Base-by-base conservation (phyloP, 2,797 vertebrate genomes). In the Gastrophryne carolinensis region DNA sequence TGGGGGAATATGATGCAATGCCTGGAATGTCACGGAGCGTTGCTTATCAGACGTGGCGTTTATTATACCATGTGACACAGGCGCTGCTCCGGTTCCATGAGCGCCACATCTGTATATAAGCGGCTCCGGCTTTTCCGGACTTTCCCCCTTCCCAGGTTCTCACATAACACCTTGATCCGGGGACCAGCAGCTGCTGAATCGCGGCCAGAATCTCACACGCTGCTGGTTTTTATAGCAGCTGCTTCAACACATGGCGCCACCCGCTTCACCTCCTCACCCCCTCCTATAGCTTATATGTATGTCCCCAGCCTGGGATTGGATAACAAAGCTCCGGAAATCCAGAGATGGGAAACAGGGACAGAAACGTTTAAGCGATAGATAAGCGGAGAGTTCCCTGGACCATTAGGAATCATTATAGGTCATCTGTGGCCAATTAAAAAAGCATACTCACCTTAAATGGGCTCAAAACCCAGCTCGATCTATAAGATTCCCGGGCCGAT, bases 11-110 rank as follows among this genome's bases (percentile, higher is more conserved):
- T 57, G 54, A 69, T 27, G 52, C 66, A 44, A 69, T 4, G 3
- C 10, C 13, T 19, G 65, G 50, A 68, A 56, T 68, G 65, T 68
- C 50, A 17, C 24, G 11, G 50, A 34, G 2, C 19, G 19, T 5
- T 9, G 11, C 65, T 68, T 68, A 68, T 68, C 65, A 56, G 50
- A 56, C 32, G 23, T 68, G 65, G 50, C 65, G 54, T 54, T 50
- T 8, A 68, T 2, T 21, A n/a, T 27, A 54, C 34, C 41, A 69
- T 35, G 35, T 57, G 52, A 69, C 66, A 41, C 5, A 27, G 65
- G 5, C 32, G 2, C 21, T 47, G 24, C 30, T 27, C 37, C 7
- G 29, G 24, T 23, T 37, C 52, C 23, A 34, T 2, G 26, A 68
- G 34, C 17, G 17, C 6, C 27, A 53, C 66, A 69, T 69, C 35